phyloP scores from a whole-genome alignment of 2,888 invertebrate genomes.

The Phoenoteleia sp. region DNA sequence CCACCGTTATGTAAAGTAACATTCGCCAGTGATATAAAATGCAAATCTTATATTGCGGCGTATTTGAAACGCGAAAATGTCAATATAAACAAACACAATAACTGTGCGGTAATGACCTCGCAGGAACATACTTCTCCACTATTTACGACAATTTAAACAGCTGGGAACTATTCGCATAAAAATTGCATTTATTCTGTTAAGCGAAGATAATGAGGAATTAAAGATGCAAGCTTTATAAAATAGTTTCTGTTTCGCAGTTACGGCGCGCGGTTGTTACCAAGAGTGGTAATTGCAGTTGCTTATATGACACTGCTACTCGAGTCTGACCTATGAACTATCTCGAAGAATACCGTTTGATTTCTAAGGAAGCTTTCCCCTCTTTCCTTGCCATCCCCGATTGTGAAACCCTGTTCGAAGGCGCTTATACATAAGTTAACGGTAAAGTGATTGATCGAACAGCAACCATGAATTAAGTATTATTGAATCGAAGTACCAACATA shows the following conservation, averaged over 20 bases:
- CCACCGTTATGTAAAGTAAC: background rate
- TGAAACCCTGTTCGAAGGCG: conserved; percentile 34
- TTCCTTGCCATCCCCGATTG: conserved; percentile 31
- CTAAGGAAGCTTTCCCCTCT: conserved; percentile 63
- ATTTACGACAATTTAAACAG: background rate
- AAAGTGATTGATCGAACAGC: conserved; percentile 61
- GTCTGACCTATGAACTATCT: conserved; percentile 75
- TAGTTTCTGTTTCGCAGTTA: conserved; percentile 38
- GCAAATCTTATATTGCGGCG: background rate
- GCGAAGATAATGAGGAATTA: conserved; percentile 44
- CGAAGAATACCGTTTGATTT: conserved; percentile 76
- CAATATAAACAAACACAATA: conserved; percentile 1
- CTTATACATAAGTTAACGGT: conserved; percentile 71
- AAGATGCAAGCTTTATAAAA: conserved; percentile 38
- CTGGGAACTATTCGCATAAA: background rate
- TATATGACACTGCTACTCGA: conserved; percentile 74
- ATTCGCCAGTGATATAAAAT: background rate
- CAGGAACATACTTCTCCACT: background rate
- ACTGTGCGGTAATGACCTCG: conserved; percentile 6
- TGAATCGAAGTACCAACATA: conserved; percentile 48
- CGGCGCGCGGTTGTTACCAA: conserved; percentile 43
- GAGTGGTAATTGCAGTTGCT: conserved; percentile 66
- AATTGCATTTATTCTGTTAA: conserved; percentile 12
- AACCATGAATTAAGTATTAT: conserved; percentile 69
- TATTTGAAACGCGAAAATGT: background rate